Evolutionary conservation across 2,113 vertebrate genomes (phyloP), one percentile per base, ranked within the genome.

Genomic region (Talpa occidentalis): DNA sequence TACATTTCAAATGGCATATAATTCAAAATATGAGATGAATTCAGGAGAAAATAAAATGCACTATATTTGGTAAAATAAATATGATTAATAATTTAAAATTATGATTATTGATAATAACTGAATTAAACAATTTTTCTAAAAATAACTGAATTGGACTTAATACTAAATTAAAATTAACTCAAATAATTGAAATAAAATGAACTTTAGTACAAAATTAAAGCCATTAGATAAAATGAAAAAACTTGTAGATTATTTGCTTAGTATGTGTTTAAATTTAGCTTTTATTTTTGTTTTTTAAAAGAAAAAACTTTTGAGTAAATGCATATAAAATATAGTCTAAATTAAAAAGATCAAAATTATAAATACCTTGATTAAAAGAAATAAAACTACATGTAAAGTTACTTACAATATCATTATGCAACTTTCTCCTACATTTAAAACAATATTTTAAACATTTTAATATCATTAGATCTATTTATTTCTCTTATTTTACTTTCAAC

Each of bases 121-220:
- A 88, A 21, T 76, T 76, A 30, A 76, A 76, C 59, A 8, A 49
- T 64, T 76, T 11, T 76, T 64, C 24, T 24, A 60, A 37, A 62
- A 76, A 64, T 52, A 52, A 52, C n/a, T 49, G 24, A 69, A 30
- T 16, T 37, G 15, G 37, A 14, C 1, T 62, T 42, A 42, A 67
- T 54, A 42, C 52, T 67, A 64, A 66, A 16, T 77, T 35, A 67
- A 67, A 78, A n/a, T 89, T 89, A 78, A 24, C 30, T 67, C 35
- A n/a, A 82, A 59, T 54, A 82, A 92, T 67, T 85, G 66, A 94
- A 21, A 72, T 1, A 91, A 90, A 78, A 66, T 81, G 5, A 7
- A 69, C 47, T 67, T 85, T 37, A 54, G n/a, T 40, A 54, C 26
- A 69, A 56, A 22, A 44, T 52, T 37, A 52, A 70, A 69, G 47